Base-by-base conservation (phyloP, 2,888 invertebrate species). In the Zhuqinia jingwanae region DNA sequence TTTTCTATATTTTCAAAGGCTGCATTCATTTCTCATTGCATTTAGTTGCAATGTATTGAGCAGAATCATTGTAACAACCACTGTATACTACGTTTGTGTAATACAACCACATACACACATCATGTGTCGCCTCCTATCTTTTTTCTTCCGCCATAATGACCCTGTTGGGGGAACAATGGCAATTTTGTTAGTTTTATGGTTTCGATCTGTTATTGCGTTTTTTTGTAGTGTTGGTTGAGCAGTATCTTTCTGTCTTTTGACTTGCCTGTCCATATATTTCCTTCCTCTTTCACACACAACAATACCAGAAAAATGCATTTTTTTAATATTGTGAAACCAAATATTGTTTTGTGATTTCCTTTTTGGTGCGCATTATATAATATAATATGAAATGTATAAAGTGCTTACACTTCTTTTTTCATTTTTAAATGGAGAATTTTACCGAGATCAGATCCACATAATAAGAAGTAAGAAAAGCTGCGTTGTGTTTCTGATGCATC, bases 101-200 rank as follows among this genome's bases (percentile, higher is more conserved):
- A 20, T 56, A 56, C 8, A 17, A 8, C 17, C 30, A 65, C 10
- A 65, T 30, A n/a, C 50, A 13, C 13, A 50, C 50, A 50, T 50
- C 30, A 36, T 65, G 36, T 65, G 36, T 65, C 10, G 25, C 17
- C 36, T 42, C 27, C 15, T 60, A 60, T 27, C 60, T 15, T 65
- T 65, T 50, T 30, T 27, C 50, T 63, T 50, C 42, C 63, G 60
- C 78, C 13, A 20, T 84, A 77, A 85, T 85, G 65, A 73, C 47
- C 47, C 85, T 85, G 80, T 65, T 27, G 79, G 75, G 79, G 80
- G 80, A 80, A 80, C 85, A 85, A 75, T 80, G 22, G 63, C 65
- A 80, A 80, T 85, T 85, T 80, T 78, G 56, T 85, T 85, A 79
- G 73, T 73, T 79, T 79, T 85, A 73, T 79, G 36, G 77, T 58